These are phyloP conservation scores for Anoncus sp. DNA, from an alignment of 2,888 invertebrate species.

Conservation along the genomic window DNA sequence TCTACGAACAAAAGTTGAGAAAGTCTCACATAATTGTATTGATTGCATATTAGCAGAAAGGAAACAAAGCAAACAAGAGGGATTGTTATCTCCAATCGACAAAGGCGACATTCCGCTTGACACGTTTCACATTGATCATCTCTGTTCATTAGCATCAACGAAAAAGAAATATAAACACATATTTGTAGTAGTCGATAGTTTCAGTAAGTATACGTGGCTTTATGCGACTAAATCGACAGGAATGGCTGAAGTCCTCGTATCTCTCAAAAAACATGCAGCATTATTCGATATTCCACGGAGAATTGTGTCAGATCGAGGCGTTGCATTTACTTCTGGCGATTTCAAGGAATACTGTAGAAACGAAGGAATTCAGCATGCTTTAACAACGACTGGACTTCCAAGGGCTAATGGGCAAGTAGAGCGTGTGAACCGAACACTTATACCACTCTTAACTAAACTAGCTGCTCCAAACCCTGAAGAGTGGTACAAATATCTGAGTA, in stretches of 20 bases:
- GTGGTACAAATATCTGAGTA: slow-evolving; percentile 28
- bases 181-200: slow-evolving; percentile 55
- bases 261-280: slow-evolving; percentile 44
- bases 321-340: no score
- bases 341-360: slow-evolving; percentile 47
- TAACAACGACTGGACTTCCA: slow-evolving; percentile 74
- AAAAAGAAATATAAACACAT: no score
- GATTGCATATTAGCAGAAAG: slow-evolving; percentile 61
- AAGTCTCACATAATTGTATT: slow-evolving; percentile 54
- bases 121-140: no score
- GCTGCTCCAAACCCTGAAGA: slow-evolving; percentile 63
- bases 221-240: no score
- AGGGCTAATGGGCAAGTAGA: slow-evolving; percentile 79
- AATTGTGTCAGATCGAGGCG: no score
- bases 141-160: slow-evolving; percentile 51
- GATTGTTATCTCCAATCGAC: slow-evolving; percentile 47
- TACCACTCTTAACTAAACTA: slow-evolving; percentile 75
- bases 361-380: slow-evolving; percentile 54
- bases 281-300: no score
- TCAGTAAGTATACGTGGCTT: slow-evolving; percentile 59
- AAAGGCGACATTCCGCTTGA: slow-evolving; percentile 58
- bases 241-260: slow-evolving; percentile 46
- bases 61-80: slow-evolving; percentile 61
- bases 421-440: slow-evolving; percentile 72
- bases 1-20: slow-evolving; percentile 52